Evolutionary conservation across 2,888 invertebrate species (phyloP), one percentile per base, ranked within the genome.

Genomic region (Zaprionus bogoriensis): DNA sequence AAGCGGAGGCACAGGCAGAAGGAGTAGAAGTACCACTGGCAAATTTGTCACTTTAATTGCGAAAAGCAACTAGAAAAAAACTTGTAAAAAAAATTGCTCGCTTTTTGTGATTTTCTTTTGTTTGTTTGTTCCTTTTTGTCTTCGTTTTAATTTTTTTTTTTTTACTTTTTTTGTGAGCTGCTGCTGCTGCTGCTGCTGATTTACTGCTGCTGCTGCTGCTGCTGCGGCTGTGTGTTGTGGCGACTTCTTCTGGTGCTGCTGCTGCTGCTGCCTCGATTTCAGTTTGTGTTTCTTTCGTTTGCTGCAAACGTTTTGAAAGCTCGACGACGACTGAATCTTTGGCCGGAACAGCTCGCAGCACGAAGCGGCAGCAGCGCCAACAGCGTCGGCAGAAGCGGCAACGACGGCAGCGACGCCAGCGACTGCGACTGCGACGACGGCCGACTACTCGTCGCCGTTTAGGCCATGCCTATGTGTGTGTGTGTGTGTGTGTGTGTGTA

Each of bases 241-340:
- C 71, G 57, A 75, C 46, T 60, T 70, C 60, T 73, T 57, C 54
- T 67, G 54, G 59, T 50, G 50, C 50, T 62, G 22, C 22, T 46
- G 46, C 20, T 45, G 28, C 27, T 30, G 50, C 30, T 36, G 25
- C 53, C 32, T 19, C 22, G 14, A 41, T 41, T 30, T 51, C 20
- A 25, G 42, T 25, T 50, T 74, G 55, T 27, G 44, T 39, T 47
- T 58, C 67, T 70, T 68, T 73, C 74, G 76, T 73, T 88, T 74
- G 87, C 79, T 89, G 89, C 87, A 81, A 82, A 77, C 89, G 86
- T 88, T 88, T 85, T 82, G 89, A 90, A 90, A 90, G 90, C 90
- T 90, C 90, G 90, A 89, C 90, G 88, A 90, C 89, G 90, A 90
- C 90, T 90, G 88, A 89, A 69, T 87, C 67, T 69, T 36, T 65